Evolutionary conservation across 1,140 invertebrate species (phyloP).

Genomic region (Caenorhabditis tropicalis): DNA sequence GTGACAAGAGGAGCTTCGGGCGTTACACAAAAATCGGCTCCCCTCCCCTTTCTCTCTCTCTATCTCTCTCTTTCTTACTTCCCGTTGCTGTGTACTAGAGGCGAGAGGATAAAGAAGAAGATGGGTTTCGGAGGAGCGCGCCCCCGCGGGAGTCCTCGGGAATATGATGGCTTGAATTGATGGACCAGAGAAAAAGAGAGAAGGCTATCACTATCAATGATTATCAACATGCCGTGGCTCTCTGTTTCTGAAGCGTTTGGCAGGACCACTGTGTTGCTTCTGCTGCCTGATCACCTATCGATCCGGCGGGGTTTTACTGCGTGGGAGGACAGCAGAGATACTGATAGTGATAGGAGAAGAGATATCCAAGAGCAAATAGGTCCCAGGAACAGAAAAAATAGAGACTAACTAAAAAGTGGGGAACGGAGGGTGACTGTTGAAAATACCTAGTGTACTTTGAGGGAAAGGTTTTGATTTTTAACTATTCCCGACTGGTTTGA

Average conservation of each 20-base stretch:
- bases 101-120: conserved; percentile 32
- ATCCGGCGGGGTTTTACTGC: conserved; percentile 26
- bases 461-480: too few relatives aligned
- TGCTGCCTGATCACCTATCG: conserved; percentile 41
- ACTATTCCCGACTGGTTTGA: too few relatives aligned
- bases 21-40: conserved; percentile 43
- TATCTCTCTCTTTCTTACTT: not conserved
- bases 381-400: conserved; percentile 18
- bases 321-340: not conserved
- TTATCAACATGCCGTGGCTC: conserved; percentile 31
- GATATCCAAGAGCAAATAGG: not conserved
- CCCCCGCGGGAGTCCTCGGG: conserved; percentile 15
- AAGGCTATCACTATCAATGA: conserved; percentile 31
- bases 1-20: conserved; percentile 38
- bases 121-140: conserved; percentile 29
- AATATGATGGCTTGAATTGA: conserved; percentile 4
- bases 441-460: too few relatives aligned
- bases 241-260: not conserved
- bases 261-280: conserved; percentile 31
- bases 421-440: too few relatives aligned
- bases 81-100: conserved; percentile 19
- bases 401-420: not conserved
- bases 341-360: conserved; percentile 23
- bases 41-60: not conserved
- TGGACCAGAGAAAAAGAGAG: conserved; percentile 32